Conservation (phyloP, 2,888 invertebrate genomes). For the Adela reaumurella region DNA sequence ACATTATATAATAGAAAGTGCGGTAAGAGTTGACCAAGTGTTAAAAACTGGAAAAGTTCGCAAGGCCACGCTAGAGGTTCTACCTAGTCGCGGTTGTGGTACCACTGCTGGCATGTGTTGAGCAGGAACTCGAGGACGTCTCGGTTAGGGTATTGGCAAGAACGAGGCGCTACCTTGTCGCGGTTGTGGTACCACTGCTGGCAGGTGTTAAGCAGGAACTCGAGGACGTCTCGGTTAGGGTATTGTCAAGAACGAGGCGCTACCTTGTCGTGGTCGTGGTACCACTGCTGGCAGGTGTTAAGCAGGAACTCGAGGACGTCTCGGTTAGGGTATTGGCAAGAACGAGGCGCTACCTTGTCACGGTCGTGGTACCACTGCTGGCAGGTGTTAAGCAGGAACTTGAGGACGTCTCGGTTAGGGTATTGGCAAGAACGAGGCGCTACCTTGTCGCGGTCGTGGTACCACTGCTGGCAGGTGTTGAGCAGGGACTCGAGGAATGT, state of each 20-base stretch:
- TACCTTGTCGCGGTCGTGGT: conserved; percentile 75
- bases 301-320: conserved; percentile 83
- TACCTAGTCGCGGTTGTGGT: conserved; percentile 77
- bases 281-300: conserved; percentile 88
- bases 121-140: conserved; percentile 83
- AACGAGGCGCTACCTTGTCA: too few relatives aligned
- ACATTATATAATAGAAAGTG: too few relatives aligned
- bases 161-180: conserved; percentile 57
- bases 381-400: conserved; percentile 83
- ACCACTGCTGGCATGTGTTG: conserved; percentile 88
- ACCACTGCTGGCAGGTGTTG: conserved; percentile 88
- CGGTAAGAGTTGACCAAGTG: too few relatives aligned
- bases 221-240: too few relatives aligned
- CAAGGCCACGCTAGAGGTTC: background rate
- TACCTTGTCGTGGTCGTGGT: conserved; percentile 77
- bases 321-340: too few relatives aligned
- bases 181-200: conserved; percentile 88
- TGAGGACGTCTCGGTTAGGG: too few relatives aligned
- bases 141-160: too few relatives aligned
- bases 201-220: conserved; percentile 83
- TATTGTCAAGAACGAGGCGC: too few relatives aligned
- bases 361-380: conserved; percentile 88
- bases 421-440: too few relatives aligned
- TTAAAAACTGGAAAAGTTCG: too few relatives aligned
- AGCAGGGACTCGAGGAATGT: conserved; percentile 86